Percentiles rank a stretch among this genome's conserved stretches.
Conservation (phyloP, 2,888 invertebrate species). For the Siphlonurus alternatus region DNA sequence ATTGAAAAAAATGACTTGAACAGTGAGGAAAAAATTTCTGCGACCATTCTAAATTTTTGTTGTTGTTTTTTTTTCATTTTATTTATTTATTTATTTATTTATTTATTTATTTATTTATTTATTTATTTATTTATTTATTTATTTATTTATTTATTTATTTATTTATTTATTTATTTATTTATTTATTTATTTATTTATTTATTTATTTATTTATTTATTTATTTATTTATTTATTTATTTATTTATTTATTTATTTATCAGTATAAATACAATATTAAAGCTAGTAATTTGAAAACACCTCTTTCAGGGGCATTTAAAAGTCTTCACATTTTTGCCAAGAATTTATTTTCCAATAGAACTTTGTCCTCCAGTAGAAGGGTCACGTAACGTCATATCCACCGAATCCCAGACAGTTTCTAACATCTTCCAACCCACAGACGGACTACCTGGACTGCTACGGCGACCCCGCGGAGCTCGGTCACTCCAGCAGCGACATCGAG, state of each 20-base stretch:
- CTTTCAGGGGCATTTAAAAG: background rate
- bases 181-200: background rate
- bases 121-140: background rate
- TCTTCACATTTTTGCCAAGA: background rate
- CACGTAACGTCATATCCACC: background rate
- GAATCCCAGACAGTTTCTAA: background rate
- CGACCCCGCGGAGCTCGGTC: conserved; percentile 21
- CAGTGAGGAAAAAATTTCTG: too few species aligned
- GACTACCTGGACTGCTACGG: conserved; percentile 38
- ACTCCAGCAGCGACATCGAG: conserved; percentile 12
- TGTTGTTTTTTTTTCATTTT: background rate
- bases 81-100: background rate
- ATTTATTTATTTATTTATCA: background rate
- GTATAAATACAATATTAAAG: background rate
- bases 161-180: background rate
- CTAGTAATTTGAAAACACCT: too few species aligned
- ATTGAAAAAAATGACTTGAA: too few species aligned
- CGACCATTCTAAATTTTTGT: background rate
- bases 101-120: background rate
- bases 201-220: background rate
- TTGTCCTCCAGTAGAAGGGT: background rate
- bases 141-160: background rate
- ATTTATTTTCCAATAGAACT: background rate
- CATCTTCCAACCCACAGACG: conserved; percentile 17
- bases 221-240: background rate